Evolutionary conservation across 37 sponge, comb jelly and placozoan species (phyloP), one percentile per base, ranked within the genome.

Genomic region (Oscarella lobularis): DNA sequence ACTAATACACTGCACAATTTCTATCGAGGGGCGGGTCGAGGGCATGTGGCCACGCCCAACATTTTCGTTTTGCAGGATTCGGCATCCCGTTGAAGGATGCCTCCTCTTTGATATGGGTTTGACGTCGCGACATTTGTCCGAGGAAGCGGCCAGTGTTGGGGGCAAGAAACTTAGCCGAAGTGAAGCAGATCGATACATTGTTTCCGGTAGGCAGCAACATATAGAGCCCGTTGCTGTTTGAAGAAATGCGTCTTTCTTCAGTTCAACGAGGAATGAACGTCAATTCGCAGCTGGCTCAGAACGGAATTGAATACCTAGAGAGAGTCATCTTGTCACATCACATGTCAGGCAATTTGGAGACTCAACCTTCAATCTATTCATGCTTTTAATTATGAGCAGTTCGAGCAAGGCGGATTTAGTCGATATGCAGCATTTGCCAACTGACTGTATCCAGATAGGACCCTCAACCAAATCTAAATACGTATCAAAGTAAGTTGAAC

Each of bases 61-160:
- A n/a, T n/a, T 48, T 48, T 9, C 20, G 14, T 48, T 48, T 48
- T 9, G 9, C 60, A 48, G 60, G 20, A 27, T 48, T 9, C 60
- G 20, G 14, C 60, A 48, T 48, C 60, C 60, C 20, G 60, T 48
- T 27, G 60, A 48, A 85, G 86, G 66, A 78, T 67, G 33, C 81
- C 79, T 77, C 87, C 87, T 35, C 84, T 75, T 39, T 84, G 85
- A 31, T 85, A 79, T 33, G 87, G 87, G 3, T 75, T 74, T 36
- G 86, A 83, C n/a, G 75, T 39, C 60, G 9, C 9, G 60, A 48
- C 20, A 27, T 20, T 20, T 48, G 14, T 20, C 60, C 20, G 60
- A 48, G 14, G 60, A 48, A 48, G 60, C 9, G 9, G 9, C 20
- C 9, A 20, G 14, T 48, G 60, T 27, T 9, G 20, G 60, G 20